Percentiles rank a stretch among this genome's conserved stretches.
These are phyloP conservation scores for Formica aserva DNA, from an alignment of 2,888 invertebrate species.

Conservation along the genomic window DNA sequence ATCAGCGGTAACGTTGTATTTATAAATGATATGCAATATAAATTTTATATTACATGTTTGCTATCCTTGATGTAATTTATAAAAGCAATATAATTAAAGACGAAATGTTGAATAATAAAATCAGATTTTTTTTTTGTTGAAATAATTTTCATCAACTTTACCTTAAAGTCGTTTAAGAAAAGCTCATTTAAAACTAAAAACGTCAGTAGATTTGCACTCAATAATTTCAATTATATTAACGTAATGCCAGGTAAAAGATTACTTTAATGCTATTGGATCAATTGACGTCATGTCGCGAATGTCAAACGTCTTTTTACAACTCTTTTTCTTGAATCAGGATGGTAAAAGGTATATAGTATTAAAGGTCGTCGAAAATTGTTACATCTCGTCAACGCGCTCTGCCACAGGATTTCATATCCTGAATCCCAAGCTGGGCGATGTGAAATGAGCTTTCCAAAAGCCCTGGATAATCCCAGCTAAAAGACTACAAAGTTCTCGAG, in stretches of 20 bases:
- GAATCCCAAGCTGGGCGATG: background rate
- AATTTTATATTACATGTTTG: background rate
- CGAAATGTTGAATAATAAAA: background rate
- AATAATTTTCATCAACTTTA: background rate
- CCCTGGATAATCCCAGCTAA: conserved; percentile 35
- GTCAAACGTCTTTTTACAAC: background rate
- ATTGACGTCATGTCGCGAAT: background rate
- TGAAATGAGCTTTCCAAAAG: conserved; percentile 32
- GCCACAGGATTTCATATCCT: conserved; percentile 35
- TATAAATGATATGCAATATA: background rate
- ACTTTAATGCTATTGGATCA: background rate
- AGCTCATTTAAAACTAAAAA: background rate
- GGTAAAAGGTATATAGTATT: background rate
- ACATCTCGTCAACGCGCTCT: conserved; percentile 20
- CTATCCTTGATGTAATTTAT: background rate
- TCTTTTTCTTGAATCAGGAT: background rate
- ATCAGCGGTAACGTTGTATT: background rate
- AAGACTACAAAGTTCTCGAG: conserved; percentile 48
- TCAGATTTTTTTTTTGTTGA: background rate
- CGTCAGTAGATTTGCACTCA: background rate
- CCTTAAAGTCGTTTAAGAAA: background rate
- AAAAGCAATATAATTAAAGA: background rate
- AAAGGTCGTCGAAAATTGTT: conserved; percentile 20
- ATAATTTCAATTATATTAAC: conserved; percentile 5
- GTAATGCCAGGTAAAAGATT: background rate